Base-by-base conservation (phyloP, 1,140 invertebrate genomes). In the Bicyclus anynana region DNA sequence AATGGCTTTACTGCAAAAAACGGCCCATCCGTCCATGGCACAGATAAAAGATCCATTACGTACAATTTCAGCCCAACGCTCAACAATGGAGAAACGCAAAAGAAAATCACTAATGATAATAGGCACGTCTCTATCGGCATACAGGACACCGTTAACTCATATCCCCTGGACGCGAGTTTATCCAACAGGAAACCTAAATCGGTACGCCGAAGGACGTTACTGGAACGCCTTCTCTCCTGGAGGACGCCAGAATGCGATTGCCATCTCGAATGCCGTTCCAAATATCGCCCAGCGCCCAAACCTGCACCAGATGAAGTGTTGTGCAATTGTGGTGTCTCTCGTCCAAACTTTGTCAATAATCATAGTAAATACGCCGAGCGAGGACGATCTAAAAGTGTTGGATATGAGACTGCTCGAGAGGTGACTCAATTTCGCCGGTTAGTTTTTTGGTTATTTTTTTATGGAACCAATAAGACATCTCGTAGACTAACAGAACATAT, bases 361-460 rank as follows among this genome's bases (percentile, higher is more conserved):
- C 61, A 66, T 40, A 70, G 56, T 48, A 75, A 78, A 53, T 80
- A 73, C 44, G 56, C 68, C 9, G 83, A 87, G 48, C 73, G 84
- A 26, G 84, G 77, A 37, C 80, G 84, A 9, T 88, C 84, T 33
- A 88, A 88, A 69, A 88, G 84, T 76, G 81, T 88, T 37, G 84
- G 83, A 20, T 88, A 88, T 54, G 84, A 86, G 67, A 76, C 77
- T 17, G 72, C 85, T 14, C 77, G 81, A 48, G 83, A 86, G 80
- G 81, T 88, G 72, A 78, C 83, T 49, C 81, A 82, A 54, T 88
- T 88, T 53, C 77, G 84, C 57, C 84, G 84, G 84, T 87, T 80
- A 87, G 84, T 87, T 79, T 26, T 61, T 54, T 74, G 59, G 68
- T 42, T 40, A 40, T 40, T 38, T 40, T 1, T n/a, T n/a, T n/a